phyloP scores from a whole-genome alignment of 2,113 vertebrate species.

The Clarias batrachus region DNA sequence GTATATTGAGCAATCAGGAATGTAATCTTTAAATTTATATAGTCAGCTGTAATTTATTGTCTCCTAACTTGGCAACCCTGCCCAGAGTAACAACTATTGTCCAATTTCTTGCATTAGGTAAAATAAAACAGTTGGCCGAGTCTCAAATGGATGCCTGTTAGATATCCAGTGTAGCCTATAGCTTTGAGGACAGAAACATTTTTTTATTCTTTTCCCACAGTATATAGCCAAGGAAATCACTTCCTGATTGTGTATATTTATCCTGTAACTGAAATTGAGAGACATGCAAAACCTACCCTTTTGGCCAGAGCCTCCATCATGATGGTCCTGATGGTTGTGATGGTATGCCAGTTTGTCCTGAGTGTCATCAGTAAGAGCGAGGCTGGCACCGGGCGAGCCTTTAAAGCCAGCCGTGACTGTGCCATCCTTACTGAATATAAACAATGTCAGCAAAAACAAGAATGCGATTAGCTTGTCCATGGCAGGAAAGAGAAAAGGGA shows the following conservation, averaged over 20 bases:
- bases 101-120: not conserved
- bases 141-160: not conserved
- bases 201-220: not conserved
- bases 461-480: conserved; percentile 41
- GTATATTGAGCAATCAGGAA: not conserved
- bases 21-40: not conserved
- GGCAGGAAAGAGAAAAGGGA: conserved; percentile 40
- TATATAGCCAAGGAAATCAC: not conserved
- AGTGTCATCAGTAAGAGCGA: not conserved
- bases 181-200: not conserved
- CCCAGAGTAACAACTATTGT: not conserved
- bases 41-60: not conserved
- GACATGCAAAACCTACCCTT: conserved; percentile 13
- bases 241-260: not conserved
- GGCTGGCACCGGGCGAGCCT: not conserved
- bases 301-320: not conserved
- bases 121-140: not conserved
- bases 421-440: conserved; percentile 43
- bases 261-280: not conserved
- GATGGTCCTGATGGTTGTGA: conserved; percentile 6
- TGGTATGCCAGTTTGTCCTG: conserved; percentile 1
- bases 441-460: conserved; percentile 41
- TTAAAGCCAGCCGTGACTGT: conserved; percentile 7
- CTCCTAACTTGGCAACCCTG: not conserved
- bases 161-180: not conserved